phyloP scores from a whole-genome alignment of 2,888 invertebrate species.

The Bimastos eiseni region DNA sequence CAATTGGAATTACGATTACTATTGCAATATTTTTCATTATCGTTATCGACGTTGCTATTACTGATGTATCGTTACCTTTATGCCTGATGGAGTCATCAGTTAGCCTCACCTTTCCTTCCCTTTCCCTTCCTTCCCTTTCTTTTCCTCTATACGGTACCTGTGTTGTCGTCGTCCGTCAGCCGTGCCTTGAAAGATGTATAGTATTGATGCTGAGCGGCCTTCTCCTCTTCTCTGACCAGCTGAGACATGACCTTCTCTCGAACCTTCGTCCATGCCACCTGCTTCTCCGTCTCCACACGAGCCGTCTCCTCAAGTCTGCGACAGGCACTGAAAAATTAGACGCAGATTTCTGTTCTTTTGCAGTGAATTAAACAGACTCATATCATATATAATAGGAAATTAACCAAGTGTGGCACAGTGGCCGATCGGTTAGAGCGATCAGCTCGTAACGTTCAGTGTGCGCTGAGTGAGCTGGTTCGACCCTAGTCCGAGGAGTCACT shows the following conservation, averaged over 20 bases:
- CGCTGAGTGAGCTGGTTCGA: too few species aligned
- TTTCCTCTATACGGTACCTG: too few species aligned
- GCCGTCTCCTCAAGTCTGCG: slow-evolving; percentile 60
- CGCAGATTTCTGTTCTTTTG: not conserved
- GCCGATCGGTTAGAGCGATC: too few species aligned
- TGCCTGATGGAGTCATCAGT: not conserved
- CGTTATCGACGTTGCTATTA: not conserved
- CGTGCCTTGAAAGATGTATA: slow-evolving; percentile 52
- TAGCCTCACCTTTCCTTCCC: too few species aligned
- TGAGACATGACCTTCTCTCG: slow-evolving; percentile 67
- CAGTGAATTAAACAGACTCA: not conserved
- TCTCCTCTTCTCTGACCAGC: slow-evolving; percentile 49
- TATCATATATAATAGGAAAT: too few species aligned
- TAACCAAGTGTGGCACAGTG: too few species aligned
- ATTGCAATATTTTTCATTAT: not conserved
- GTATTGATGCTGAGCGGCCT: slow-evolving; percentile 58
- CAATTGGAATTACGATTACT: not conserved
- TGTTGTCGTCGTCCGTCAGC: slow-evolving; percentile 7
- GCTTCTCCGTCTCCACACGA: slow-evolving; percentile 70
- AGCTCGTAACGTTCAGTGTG: too few species aligned
- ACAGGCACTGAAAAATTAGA: slow-evolving; percentile 65
- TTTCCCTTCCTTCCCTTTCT: too few species aligned
- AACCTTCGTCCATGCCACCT: slow-evolving; percentile 69
- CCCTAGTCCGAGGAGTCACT: too few species aligned
- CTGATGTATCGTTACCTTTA: not conserved